phyloP scores from a whole-genome alignment of 92 coral and sea anemone genomes.

The Zoanthus solanderi region DNA sequence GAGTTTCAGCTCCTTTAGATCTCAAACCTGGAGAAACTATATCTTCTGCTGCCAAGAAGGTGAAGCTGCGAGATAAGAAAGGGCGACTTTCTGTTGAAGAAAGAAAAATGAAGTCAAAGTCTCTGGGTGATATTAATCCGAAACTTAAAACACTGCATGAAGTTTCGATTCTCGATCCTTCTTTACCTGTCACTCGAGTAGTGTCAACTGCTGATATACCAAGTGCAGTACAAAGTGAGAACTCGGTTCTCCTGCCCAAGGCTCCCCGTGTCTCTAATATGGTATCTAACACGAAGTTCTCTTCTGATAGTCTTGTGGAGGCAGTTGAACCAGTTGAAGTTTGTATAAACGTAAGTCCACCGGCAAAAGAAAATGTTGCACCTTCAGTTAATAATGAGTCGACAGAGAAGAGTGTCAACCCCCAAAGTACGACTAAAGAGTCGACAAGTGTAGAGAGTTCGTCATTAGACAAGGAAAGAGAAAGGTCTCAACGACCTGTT shows the following conservation, averaged over 20 bases:
- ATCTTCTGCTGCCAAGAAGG: conserved; percentile 55
- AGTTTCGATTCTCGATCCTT: conserved; percentile 67
- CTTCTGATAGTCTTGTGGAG: not conserved
- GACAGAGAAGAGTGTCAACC: not conserved
- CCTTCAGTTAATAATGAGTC: conserved; percentile 1
- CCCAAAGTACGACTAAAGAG: not conserved
- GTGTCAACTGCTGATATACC: conserved; percentile 80
- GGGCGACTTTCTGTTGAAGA: conserved; percentile 71
- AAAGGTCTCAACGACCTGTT: conserved; percentile 69
- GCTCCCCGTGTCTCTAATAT: conserved; percentile 15
- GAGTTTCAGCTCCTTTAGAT: conserved; percentile 30
- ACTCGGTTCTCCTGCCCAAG: not conserved
- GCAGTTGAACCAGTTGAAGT: conserved; percentile 41
- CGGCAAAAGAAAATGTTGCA: conserved; percentile 15
- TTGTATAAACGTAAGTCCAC: conserved; percentile 6
- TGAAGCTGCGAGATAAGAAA: conserved; percentile 75
- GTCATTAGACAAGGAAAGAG: conserved; percentile 57
- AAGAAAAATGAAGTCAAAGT: conserved; percentile 70
- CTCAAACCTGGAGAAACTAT: conserved; percentile 41
- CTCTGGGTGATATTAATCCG: conserved; percentile 78
- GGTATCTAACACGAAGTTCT: not conserved
- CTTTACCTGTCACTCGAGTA: conserved; percentile 73
- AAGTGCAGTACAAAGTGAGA: conserved; percentile 16
- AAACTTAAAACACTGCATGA: conserved; percentile 66
- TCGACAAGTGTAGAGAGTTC: not conserved